Conservation (phyloP, 1,140 invertebrate species). For the Macrocentrus cingulum region DNA sequence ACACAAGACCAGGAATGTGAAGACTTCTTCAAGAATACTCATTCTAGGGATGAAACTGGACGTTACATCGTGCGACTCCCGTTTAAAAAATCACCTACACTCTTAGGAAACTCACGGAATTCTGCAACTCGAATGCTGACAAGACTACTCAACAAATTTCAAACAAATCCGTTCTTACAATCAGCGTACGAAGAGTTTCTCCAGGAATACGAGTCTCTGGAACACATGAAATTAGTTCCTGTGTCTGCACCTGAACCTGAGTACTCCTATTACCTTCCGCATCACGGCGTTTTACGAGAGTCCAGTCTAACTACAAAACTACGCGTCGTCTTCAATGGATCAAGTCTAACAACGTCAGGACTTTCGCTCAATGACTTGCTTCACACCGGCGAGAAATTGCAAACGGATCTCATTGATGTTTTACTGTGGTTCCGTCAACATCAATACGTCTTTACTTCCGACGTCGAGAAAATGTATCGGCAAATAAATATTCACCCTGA, state of each 20-base stretch:
- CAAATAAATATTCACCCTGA: slow-evolving; percentile 36
- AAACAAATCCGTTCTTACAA: slow-evolving; percentile 20
- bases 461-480: slow-evolving; percentile 45
- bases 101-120: slow-evolving; percentile 5
- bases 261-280: slow-evolving; percentile 40
- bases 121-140: slow-evolving; percentile 29
- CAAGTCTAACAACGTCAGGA: slow-evolving; percentile 28
- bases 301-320: slow-evolving; percentile 37
- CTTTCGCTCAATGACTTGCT: slow-evolving; percentile 36
- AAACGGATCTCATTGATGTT: slow-evolving; percentile 8
- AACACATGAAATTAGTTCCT: slow-evolving; percentile 38
- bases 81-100: neutral
- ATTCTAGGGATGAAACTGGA: neutral
- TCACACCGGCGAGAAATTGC: slow-evolving; percentile 28
- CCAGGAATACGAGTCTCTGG: slow-evolving; percentile 40
- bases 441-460: too few species aligned
- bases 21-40: slow-evolving; percentile 10
- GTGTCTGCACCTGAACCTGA: neutral
- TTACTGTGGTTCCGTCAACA: slow-evolving; percentile 18
- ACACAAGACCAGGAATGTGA: slow-evolving; percentile 28
- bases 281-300: slow-evolving; percentile 40
- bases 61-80: neutral
- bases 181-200: slow-evolving; percentile 41
- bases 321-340: slow-evolving; percentile 43
- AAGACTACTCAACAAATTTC: slow-evolving; percentile 28